Evolutionary conservation across 1,140 invertebrate species (phyloP), one percentile per base, ranked within the genome.

Genomic region (Druon quercuslanigerum): DNA sequence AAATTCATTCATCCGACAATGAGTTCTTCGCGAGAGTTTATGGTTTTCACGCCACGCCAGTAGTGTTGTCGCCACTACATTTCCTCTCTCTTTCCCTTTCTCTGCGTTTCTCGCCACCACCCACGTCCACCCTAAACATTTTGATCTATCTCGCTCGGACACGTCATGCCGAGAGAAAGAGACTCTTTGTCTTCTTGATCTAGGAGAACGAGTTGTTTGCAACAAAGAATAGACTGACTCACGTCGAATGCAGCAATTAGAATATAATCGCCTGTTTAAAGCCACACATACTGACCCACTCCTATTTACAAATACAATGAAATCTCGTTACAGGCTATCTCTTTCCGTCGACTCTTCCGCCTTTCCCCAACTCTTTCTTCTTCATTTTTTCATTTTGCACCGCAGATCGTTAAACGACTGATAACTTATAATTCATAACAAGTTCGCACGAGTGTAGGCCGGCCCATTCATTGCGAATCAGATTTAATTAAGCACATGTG

Each of bases 151-250:
- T 71, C 70, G 40, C 33, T 40, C 70, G 14, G 33, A 50, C 70
- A 50, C 46, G n/a, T 71, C 12, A 71, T 50, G 19, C 40, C 12
- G 17, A 71, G 33, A n/a, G 33, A 52, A 19, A 20, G 17, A 33
- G 51, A 40, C 33, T 66, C 73, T 66, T 74, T 66, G 73, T 57
- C 52, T 46, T 57, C 52, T 46, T 20, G n/a, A 56, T 74, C 52
- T 54, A 54, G 19, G 19, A 19, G 51, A 73, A 73, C 14, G 72
- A 51, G 72, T 71, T 50, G 25, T 40, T 73, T 40, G 72, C 50
- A 76, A 71, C 66, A 73, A 40, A 79, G 79, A 76, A 84, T 82
- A 17, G 60, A 66, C 79, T 85, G 83, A 81, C 81, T 85, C 80
- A 82, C 20, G 78, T 33, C 50, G 71, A 78, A 77, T 71, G 51